These are phyloP conservation scores for Carcinoscorpius rotundicauda DNA, from an alignment of 1,140 invertebrate genomes.

Conservation along the genomic window DNA sequence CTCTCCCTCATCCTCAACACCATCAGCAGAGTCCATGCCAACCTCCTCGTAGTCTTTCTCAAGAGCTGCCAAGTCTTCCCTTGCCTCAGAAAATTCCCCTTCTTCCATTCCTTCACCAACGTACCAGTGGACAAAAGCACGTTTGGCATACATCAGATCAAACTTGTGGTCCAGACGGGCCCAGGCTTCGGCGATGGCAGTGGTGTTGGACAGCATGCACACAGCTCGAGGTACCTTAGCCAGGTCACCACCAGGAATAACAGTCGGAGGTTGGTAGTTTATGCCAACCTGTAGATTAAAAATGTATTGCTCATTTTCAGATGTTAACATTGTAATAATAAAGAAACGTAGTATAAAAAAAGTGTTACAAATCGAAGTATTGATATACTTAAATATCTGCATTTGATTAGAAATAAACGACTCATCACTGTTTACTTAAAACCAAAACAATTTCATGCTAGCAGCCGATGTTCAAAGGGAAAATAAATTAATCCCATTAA, in stretches of 20 bases:
- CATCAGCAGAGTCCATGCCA: constrained; percentile 45
- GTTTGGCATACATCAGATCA: constrained; percentile 46
- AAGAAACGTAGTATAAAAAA: constrained; percentile 40
- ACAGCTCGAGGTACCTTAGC: constrained; percentile 73
- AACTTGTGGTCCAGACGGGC: constrained; percentile 45
- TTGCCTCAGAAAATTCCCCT: constrained; percentile 33
- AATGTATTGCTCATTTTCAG: no score
- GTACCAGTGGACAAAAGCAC: constrained; percentile 40
- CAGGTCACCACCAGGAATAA: constrained; percentile 67
- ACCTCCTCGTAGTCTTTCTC: constrained; percentile 56
- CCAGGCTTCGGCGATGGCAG: constrained; percentile 61
- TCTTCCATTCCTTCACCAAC: constrained; percentile 32
- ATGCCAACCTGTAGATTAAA: constrained; percentile 35
- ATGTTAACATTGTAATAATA: constrained; percentile 9
- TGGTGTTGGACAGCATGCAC: constrained; percentile 58
- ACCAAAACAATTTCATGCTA: no score
- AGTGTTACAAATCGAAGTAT: constrained; percentile 1
- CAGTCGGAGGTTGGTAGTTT: constrained; percentile 74
- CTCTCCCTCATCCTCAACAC: constrained; percentile 34
- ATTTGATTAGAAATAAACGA: no score
- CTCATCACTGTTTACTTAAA: no score
- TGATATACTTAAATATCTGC: not conserved
- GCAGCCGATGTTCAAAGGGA: no score
- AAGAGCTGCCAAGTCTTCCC: constrained; percentile 54
- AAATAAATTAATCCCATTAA: no score